Evolutionary conservation across 2,888 invertebrate species (phyloP).

Genomic region (Geophilus truncorum): DNA sequence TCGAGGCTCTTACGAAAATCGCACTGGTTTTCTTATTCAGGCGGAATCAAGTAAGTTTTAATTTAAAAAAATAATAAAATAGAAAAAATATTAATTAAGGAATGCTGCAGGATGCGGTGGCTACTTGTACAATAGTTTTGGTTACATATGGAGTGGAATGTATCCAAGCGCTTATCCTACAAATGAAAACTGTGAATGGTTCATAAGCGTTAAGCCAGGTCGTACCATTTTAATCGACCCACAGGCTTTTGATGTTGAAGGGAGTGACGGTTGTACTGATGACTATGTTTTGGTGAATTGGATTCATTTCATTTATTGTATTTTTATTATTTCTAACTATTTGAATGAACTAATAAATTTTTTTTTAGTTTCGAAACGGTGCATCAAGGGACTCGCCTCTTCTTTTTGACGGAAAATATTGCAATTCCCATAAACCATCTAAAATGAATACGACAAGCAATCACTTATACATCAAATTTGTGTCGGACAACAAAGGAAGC

Average conservation of each 20-base stretch:
- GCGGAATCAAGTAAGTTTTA: conserved; percentile 49
- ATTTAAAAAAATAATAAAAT: no score
- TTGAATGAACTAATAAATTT: no score
- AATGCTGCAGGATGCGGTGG: conserved; percentile 64
- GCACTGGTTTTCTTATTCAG: conserved; percentile 62
- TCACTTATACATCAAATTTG: conserved; percentile 61
- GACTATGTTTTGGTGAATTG: conserved; percentile 54
- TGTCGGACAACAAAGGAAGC: neutral
- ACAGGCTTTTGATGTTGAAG: conserved; percentile 60
- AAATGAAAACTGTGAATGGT: conserved; percentile 63
- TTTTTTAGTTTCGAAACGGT: conserved; percentile 70
- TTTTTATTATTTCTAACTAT: no score
- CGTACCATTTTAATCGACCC: conserved; percentile 63
- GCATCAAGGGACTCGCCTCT: conserved; percentile 64
- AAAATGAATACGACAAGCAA: conserved; percentile 61
- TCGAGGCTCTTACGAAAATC: conserved; percentile 58
- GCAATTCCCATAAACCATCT: conserved; percentile 50
- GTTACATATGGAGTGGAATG: conserved; percentile 43
- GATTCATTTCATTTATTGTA: no score
- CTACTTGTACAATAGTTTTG: conserved; percentile 48
- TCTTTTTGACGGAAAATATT: conserved; percentile 55
- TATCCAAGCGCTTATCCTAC: conserved; percentile 42
- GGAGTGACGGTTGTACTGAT: conserved; percentile 49
- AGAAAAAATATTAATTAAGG: neutral
- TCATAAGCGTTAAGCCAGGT: conserved; percentile 65